Base-by-base conservation (phyloP, 2,113 vertebrate species). In the Gyps fulvus region DNA sequence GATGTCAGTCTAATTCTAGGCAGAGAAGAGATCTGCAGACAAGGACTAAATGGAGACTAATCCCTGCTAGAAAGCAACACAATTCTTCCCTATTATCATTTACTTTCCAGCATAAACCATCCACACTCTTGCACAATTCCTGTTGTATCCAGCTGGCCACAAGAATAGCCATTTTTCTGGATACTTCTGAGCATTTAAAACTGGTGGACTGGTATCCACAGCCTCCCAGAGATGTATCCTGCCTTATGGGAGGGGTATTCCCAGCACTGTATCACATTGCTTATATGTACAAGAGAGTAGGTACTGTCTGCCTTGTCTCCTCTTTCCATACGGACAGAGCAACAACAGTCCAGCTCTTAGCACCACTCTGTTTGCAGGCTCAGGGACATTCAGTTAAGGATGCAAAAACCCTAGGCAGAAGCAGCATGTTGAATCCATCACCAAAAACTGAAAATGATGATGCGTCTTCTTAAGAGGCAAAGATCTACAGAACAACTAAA, bases 1-100 rank as follows among this genome's bases (percentile, higher is more conserved):
- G 96, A 97, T 94, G 96, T 96, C 96, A 97, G 94, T 94, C 87
- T 93, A 93, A 93, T 93, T 80, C 94, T 70, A 95, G 71, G 54
- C 95, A 96, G 84, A 81, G 54, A 92, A 81, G 78, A 90, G 78
- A 86, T 70, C 87, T 83, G 71, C 87, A 95, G 87, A 94, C 50
- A 87, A 83, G 88, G 52, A 83, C 83, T 93, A 92, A 94, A 93
- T 58, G 70, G 87, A 95, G 82, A 93, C 58, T 91, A 95, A 96
- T 55, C 55, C 50, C 40, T 74, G 42, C 54, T 82, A 58, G 26
- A 83, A 90, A 95, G 61, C 61, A 76, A 88, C 17, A 45, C 49
- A 89, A 43, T 73, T 94, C 54, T 47, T 92, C 36, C 50, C 26
- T 50, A 67, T 79, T 93, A 66, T 25, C 3, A 42, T 72, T 67